Percentiles rank a stretch among this genome's conserved stretches.
Evolutionary conservation across 2,888 invertebrate genomes (phyloP).

Genomic region (Phortica magna): DNA sequence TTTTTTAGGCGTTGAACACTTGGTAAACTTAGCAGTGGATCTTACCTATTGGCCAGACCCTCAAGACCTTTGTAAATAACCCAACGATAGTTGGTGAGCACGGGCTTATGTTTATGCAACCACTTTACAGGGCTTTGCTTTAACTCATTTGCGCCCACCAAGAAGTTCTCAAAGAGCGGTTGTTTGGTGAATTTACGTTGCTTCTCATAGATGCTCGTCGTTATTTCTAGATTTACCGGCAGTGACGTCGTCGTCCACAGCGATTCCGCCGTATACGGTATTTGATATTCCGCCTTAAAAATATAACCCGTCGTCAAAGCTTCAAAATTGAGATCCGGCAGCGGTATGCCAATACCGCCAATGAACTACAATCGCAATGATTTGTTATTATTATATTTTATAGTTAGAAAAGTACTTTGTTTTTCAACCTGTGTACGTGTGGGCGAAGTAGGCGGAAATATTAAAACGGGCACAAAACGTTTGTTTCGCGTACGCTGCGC

Average conservation of each 20-base stretch:
- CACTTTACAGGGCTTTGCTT: conserved; percentile 58
- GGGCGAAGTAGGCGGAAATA: conserved; percentile 75
- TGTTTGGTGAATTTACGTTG: conserved; percentile 42
- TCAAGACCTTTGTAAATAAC: conserved; percentile 72
- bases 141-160: conserved; percentile 59
- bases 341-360: conserved; percentile 75
- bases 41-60: conserved; percentile 63
- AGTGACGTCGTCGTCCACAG: conserved; percentile 58
- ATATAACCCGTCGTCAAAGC: conserved; percentile 76
- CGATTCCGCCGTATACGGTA: conserved; percentile 66
- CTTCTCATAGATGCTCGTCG: conserved; percentile 53
- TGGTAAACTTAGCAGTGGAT: neutral
- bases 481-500: conserved; percentile 49
- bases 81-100: conserved; percentile 73
- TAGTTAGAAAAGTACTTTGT: too few relatives aligned
- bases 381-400: too few relatives aligned
- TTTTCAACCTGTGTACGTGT: too few relatives aligned
- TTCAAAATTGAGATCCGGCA: conserved; percentile 71
- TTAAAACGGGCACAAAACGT: conserved; percentile 59
- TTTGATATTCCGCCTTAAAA: conserved; percentile 73
- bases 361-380: too few relatives aligned
- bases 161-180: conserved; percentile 65
- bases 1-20: neutral
- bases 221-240: conserved; percentile 57
- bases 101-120: conserved; percentile 54